Conservation (phyloP, 2,113 vertebrate species). For the Anolis sagrei region DNA sequence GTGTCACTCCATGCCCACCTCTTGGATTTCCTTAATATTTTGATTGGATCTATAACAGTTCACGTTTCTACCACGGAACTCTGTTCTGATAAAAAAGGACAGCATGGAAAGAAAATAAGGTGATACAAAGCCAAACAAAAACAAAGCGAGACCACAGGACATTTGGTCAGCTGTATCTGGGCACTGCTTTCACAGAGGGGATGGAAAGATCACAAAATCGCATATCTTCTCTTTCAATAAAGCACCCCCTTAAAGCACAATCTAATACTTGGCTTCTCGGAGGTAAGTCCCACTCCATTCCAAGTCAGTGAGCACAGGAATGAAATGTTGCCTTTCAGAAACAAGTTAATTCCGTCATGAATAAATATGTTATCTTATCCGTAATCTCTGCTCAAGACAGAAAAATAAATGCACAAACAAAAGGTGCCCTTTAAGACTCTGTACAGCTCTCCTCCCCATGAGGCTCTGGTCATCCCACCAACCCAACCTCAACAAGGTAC, state of each 20-base stretch:
- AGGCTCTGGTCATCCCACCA: slow-evolving; percentile 51
- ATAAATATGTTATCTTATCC: background rate
- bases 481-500: slow-evolving; percentile 14
- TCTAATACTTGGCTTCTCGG: background rate
- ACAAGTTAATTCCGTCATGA: background rate
- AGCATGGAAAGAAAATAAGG: background rate
- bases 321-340: background rate
- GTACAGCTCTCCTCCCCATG: slow-evolving; percentile 15
- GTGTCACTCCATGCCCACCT: background rate
- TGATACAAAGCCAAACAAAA: background rate
- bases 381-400: background rate
- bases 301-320: background rate
- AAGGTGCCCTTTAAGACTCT: slow-evolving; percentile 23
- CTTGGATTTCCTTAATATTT: background rate
- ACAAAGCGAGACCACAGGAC: background rate
- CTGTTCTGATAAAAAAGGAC: background rate
- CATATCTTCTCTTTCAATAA: background rate
- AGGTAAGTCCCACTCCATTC: background rate
- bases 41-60: background rate
- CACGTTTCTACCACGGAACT: background rate
- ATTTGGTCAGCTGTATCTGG: background rate
- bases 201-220: background rate
- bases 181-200: background rate
- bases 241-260: background rate
- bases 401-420: slow-evolving; percentile 19